Conservation (phyloP, 2,888 invertebrate genomes). For the Drosophila kanekoi region DNA sequence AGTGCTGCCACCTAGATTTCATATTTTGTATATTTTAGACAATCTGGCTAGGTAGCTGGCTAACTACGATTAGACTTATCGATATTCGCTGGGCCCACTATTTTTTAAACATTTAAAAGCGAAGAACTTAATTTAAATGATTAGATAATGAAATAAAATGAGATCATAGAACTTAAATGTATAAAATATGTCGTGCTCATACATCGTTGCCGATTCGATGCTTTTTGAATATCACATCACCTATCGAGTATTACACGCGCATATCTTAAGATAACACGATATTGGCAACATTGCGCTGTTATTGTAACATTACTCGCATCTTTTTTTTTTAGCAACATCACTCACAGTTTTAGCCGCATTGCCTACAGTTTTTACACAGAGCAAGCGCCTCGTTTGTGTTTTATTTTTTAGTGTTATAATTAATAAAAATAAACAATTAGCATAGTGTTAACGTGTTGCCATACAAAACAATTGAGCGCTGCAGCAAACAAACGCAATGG, state of each 20-base stretch:
- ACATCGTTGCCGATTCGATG: too few species aligned
- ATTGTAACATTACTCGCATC: slow-evolving; percentile 33
- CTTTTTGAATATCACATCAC: background rate
- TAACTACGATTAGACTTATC: background rate
- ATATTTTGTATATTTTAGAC: slow-evolving; percentile 12
- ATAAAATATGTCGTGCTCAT: too few species aligned
- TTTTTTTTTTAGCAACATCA: slow-evolving; percentile 25
- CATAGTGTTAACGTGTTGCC: slow-evolving; percentile 51
- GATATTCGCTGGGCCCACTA: background rate
- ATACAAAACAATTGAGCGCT: slow-evolving; percentile 44
- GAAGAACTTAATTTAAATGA: background rate
- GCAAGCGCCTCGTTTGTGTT: slow-evolving; percentile 59
- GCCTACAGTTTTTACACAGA: slow-evolving; percentile 54
- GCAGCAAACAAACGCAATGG: slow-evolving; percentile 59
- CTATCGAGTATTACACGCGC: background rate
- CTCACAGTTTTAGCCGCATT: slow-evolving; percentile 56
- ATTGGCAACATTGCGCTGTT: slow-evolving; percentile 19
- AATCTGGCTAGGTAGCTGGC: slow-evolving; percentile 15
- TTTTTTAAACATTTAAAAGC: background rate
- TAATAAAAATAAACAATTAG: slow-evolving; percentile 61
- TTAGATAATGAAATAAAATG: background rate
- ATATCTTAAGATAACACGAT: slow-evolving; percentile 13
- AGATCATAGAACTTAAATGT: background rate
- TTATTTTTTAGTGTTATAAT: slow-evolving; percentile 67
- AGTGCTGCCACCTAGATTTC: slow-evolving; percentile 35